A percentile compares a stretch with the other conserved stretches of the same genome.
phyloP scores from a whole-genome alignment of 1,140 invertebrate species.

The Hylaeus anthracinus region DNA sequence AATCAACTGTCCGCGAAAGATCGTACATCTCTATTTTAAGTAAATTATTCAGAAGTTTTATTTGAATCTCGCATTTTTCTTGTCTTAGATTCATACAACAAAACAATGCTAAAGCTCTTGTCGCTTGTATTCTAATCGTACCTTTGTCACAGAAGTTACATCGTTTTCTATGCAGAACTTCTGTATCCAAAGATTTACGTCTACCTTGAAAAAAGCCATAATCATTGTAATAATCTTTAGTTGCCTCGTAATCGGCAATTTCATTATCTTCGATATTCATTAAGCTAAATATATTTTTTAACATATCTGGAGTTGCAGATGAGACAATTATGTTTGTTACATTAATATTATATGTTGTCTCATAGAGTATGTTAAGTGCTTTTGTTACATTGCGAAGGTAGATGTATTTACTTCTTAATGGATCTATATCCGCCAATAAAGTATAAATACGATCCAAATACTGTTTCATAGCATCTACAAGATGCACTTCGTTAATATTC shows the following conservation, averaged over 20 bases:
- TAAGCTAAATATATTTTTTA: slow-evolving; percentile 62
- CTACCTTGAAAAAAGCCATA: slow-evolving; percentile 22
- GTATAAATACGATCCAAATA: slow-evolving; percentile 35
- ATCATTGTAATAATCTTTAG: slow-evolving; percentile 22
- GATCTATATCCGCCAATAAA: slow-evolving; percentile 45
- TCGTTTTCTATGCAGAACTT: neutral
- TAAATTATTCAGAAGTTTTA: slow-evolving; percentile 58
- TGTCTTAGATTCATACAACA: slow-evolving; percentile 50
- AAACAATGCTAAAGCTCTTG: slow-evolving; percentile 56
- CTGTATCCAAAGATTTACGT: slow-evolving; percentile 5
- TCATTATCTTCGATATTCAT: slow-evolving; percentile 46
- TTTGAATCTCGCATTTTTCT: slow-evolving; percentile 55
- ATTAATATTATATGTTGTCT: slow-evolving; percentile 45
- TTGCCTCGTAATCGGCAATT: neutral
- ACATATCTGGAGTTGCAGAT: slow-evolving; percentile 41
- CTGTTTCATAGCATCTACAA: slow-evolving; percentile 28
- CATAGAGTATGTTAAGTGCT: slow-evolving; percentile 64
- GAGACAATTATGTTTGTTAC: slow-evolving; percentile 64
- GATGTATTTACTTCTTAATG: slow-evolving; percentile 39
- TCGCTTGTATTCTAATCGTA: slow-evolving; percentile 39
- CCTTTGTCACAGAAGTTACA: slow-evolving; percentile 19
- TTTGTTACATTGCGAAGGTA: slow-evolving; percentile 54
- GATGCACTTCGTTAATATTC: slow-evolving; percentile 33
- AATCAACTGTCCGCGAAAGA: slow-evolving; percentile 46
- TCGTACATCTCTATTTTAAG: slow-evolving; percentile 64